These are phyloP conservation scores for Zootoca vivipara DNA, from an alignment of 2,113 vertebrate species.

Conservation along the genomic window DNA sequence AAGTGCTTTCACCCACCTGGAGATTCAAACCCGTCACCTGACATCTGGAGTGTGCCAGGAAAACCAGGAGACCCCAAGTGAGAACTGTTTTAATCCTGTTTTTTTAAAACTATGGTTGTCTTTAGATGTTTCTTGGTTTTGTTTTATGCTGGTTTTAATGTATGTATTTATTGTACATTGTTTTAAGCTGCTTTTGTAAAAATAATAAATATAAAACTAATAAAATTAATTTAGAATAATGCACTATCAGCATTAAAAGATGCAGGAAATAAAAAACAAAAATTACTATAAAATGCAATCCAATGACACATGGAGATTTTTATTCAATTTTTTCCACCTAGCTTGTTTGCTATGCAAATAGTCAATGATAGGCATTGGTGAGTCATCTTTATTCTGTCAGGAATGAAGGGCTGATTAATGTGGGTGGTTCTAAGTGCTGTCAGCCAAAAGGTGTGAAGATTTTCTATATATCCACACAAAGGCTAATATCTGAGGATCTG, in stretches of 20 bases:
- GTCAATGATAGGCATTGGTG: not conserved
- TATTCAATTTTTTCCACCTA: not conserved
- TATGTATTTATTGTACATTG: too few relatives aligned
- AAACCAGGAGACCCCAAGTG: too few relatives aligned
- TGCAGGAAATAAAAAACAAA: not conserved
- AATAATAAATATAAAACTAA: too few relatives aligned
- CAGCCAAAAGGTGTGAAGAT: not conserved
- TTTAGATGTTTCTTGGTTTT: too few relatives aligned
- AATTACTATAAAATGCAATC: not conserved
- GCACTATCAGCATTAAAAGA: not conserved
- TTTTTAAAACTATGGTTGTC: too few relatives aligned
- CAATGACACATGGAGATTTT: not conserved
- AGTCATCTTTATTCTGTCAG: conserved; percentile 32
- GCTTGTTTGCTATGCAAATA: not conserved
- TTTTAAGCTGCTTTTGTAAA: too few relatives aligned
- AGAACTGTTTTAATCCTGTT: too few relatives aligned
- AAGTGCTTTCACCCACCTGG: too few relatives aligned
- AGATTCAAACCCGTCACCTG: too few relatives aligned
- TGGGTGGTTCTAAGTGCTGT: conserved; percentile 6
- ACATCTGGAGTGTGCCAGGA: too few relatives aligned
- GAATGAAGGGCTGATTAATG: not conserved
- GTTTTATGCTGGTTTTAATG: too few relatives aligned
- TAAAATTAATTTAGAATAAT: not conserved
- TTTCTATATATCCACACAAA: conserved; percentile 9
- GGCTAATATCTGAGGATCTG: not conserved